A percentile compares a stretch with the other conserved stretches of the same genome.
phyloP scores from a whole-genome alignment of 2,888 invertebrate species.

The Leucoptera coffeella region DNA sequence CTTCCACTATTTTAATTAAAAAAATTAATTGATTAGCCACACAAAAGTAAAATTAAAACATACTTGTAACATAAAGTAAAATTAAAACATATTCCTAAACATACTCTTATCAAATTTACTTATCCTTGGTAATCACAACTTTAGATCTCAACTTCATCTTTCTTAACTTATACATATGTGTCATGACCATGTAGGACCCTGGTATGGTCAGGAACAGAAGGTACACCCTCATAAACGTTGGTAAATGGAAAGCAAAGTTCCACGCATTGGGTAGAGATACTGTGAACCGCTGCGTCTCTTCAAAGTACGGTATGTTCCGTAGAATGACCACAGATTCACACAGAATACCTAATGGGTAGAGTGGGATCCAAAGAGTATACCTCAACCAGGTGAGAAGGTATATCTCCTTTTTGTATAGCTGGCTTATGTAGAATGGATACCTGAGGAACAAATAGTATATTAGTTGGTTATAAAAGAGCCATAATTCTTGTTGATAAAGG shows the following conservation, averaged over 20 bases:
- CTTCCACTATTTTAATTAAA: too few relatives aligned
- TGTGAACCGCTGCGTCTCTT: slow-evolving; percentile 72
- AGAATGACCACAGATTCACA: slow-evolving; percentile 79
- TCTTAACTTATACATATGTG: slow-evolving; percentile 75
- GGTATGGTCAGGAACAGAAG: slow-evolving; percentile 71
- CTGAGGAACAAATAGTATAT: slow-evolving; percentile 45
- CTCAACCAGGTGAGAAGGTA: slow-evolving; percentile 83
- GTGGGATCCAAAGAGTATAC: slow-evolving; percentile 88
- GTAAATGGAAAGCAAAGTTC: slow-evolving; percentile 85
- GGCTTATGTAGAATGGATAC: slow-evolving; percentile 88
- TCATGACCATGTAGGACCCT: slow-evolving; percentile 71
- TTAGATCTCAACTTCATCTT: slow-evolving; percentile 58
- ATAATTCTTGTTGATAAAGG: neutral
- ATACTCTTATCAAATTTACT: slow-evolving; percentile 13
- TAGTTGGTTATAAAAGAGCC: slow-evolving; percentile 1
- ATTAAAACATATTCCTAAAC: too few relatives aligned
- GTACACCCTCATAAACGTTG: slow-evolving; percentile 71
- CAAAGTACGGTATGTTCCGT: slow-evolving; percentile 83
- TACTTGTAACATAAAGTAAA: too few relatives aligned
- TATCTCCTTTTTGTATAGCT: slow-evolving; percentile 68
- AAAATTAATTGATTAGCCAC: too few relatives aligned
- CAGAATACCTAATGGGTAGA: slow-evolving; percentile 86
- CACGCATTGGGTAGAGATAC: slow-evolving; percentile 74
- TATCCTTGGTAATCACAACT: slow-evolving; percentile 33
- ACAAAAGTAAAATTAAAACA: too few relatives aligned